Base-by-base conservation (phyloP, 2,797 vertebrate genomes). In the Crenichthys baileyi region DNA sequence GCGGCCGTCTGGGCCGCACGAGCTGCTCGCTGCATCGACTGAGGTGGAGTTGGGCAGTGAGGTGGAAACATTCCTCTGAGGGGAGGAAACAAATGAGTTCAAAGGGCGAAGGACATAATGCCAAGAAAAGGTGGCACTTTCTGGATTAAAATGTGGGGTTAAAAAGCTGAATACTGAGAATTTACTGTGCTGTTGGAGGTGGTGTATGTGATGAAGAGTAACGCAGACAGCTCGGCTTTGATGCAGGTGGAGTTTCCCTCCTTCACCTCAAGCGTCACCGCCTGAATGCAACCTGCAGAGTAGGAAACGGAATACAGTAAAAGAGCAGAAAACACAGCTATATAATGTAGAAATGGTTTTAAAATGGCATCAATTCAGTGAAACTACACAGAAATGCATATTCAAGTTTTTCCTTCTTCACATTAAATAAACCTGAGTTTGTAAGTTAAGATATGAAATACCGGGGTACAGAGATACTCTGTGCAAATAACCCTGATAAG, bases 251-350 rank as follows among this genome's bases (percentile, higher is more conserved):
- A 94, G 72, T 93, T 96, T 48, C 81, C 80, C 18, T 96, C 89
- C 5, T 76, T 96, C 88, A 99, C 97, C 81, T 96, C 96, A n/a
- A 99, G 96, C 7, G 81, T 90, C 18, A 96, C 83, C 2, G 95
- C 94, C 50, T 94, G 93, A 5, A 88, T 41, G n/a, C 71, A 87
- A 58, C 93, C 96, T 96, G 89, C 1, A 77, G 67, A 67, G 36
- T 6, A 46, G 7, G n/a, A 44, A 7, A 41, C 18, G 20, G 8
- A 20, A 18, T 0, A 70, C 24, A 44, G 20, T 18, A 31, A 11
- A 46, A 55, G 9, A 24, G 12, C 20, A 5, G 9, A 41, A 24
- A 41, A 67, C 44, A 46, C 44, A 51, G 11, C 5, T 31, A 2
- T 9, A 8, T 5, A 51, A 51, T 18, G 24, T 24, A 22, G 36